A percentile compares a stretch with the other conserved stretches of the same genome.
phyloP scores from a whole-genome alignment of 2,888 invertebrate genomes.

The Scaptomyza flava region DNA sequence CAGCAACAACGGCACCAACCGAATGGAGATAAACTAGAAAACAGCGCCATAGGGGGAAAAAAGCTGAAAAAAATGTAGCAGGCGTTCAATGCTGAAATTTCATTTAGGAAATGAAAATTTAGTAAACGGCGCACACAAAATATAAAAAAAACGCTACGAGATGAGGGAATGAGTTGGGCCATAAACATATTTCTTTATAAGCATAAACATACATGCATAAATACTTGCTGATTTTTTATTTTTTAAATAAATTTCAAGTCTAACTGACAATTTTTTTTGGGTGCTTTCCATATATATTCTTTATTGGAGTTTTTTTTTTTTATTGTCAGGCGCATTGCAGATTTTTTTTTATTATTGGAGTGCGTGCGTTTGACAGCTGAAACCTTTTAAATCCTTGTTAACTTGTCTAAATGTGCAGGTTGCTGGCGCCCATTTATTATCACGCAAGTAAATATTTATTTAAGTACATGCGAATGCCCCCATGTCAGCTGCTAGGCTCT shows the following conservation, averaged over 20 bases:
- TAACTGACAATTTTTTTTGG: slow-evolving; percentile 34
- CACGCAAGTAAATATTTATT: slow-evolving; percentile 12
- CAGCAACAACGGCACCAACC: slow-evolving; percentile 40
- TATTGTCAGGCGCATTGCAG: slow-evolving; percentile 66
- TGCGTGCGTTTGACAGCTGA: slow-evolving; percentile 74
- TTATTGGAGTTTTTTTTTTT: slow-evolving; percentile 46
- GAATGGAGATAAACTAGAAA: slow-evolving; percentile 69
- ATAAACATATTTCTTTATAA: slow-evolving; percentile 63
- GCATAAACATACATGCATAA: slow-evolving; percentile 23
- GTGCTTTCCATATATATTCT: slow-evolving; percentile 21
- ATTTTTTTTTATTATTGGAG: slow-evolving; percentile 25
- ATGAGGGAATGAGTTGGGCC: slow-evolving; percentile 19
- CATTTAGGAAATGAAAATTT: slow-evolving; percentile 78
- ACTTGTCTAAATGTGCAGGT: slow-evolving; percentile 79
- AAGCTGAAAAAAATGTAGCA: slow-evolving; percentile 24
- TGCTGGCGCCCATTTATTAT: slow-evolving; percentile 55
- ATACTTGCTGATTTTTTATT: slow-evolving; percentile 3
- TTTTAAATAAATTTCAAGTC: slow-evolving; percentile 35
- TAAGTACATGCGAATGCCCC: slow-evolving; percentile 1
- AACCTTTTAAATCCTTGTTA: slow-evolving; percentile 82
- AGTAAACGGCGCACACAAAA: slow-evolving; percentile 53
- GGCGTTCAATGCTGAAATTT: slow-evolving; percentile 59
- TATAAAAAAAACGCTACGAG: slow-evolving; percentile 3
- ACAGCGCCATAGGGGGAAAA: slow-evolving; percentile 25
- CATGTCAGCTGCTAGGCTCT: slow-evolving; percentile 43